Evolutionary conservation across 2,113 vertebrate species (phyloP), one percentile per base, ranked within the genome.

Genomic region (Xiphophorus maculatus): DNA sequence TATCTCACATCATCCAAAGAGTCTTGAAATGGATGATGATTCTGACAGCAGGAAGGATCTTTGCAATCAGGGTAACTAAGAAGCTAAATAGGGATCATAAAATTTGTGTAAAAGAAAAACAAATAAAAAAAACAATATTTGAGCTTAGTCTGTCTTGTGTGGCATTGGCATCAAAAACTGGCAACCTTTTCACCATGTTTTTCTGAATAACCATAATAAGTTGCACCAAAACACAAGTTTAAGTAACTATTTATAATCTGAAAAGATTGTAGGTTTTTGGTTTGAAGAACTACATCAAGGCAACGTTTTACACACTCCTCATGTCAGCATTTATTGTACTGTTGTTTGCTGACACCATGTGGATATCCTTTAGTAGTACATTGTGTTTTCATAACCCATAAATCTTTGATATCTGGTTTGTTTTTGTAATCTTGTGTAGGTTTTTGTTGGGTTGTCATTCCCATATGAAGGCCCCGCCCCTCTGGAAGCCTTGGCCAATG

Each of bases 381-480:
- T 88, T 9, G 3, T 37, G 19, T 65, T 35, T 65, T 22, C 5
- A 12, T 25, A 10, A 12, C 30, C 3, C 62, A 29, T 11, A 11
- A 4, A 22, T 5, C 32, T 14, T 27, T 15, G 27, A 51, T 25
- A 1, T 22, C n/a, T 37, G 29, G 17, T 25, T 25, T 25, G 1
- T 25, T 48, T 22, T 28, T 40, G 10, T 10, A 13, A 54, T 69
- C 15, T 58, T 5, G 54, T 79, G n/a, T 19, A 82, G 85, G 73
- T 80, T 65, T 84, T 97, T 37, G 96, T 98, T 13, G 97, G 96
- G n/a, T 93, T 98, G 0, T 96, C 96, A 10, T 97, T 97, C 72
- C 97, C 96, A 0, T 97, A 97, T 0, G 96, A 97, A 88, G 96
- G 97, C 1, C 97, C 97, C 0, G 96, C 96, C 87, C 96, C 97